Base-by-base conservation (phyloP, 2,888 invertebrate genomes). In the Melanchra persicariae region DNA sequence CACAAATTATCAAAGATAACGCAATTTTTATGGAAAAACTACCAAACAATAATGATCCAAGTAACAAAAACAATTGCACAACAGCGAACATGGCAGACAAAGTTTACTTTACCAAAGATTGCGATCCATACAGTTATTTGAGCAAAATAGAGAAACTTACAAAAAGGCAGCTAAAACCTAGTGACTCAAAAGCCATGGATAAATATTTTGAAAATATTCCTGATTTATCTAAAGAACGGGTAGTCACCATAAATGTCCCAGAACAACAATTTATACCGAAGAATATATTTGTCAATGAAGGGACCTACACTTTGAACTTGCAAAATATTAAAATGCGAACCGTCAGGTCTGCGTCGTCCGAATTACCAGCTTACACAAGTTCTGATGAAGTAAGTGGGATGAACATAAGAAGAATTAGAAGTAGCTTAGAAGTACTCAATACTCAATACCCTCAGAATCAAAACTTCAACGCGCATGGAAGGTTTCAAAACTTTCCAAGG, bases 221-320 rank as follows among this genome's bases (percentile, higher is more conserved):
- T 30, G 91, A 93, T 68, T 80, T 93, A n/a, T 87, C 83, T 26
- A 84, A 89, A 58, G 88, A 90, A 73, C 81, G 86, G 40, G 65
- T 87, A n/a, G 87, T 92, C 2, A 87, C 87, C 34, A 68, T 94
- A 0, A 90, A 89, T 61, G 90, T 88, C 8, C 94, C 95, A 2
- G 87, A 90, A 6, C 89, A 89, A 70, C 70, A 88, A 65, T 87
- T 85, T 60, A 80, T 95, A 64, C 95, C 95, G 12, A 84, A 88
- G 74, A 92, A 91, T 79, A 86, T 95, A 62, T 88, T 86, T 66
- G 86, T 93, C n/a, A 91, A 90, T 68, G 91, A 91, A 63, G 73
- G 87, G 10, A 77, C 72, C n/a, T 95, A 94, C 83, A 83, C 84
- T 4, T 65, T 95, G 1, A 91, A 94, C 84, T 45, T 94, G 34